phyloP scores from a whole-genome alignment of 2,888 invertebrate genomes.

The Alentia gelatinosa region DNA sequence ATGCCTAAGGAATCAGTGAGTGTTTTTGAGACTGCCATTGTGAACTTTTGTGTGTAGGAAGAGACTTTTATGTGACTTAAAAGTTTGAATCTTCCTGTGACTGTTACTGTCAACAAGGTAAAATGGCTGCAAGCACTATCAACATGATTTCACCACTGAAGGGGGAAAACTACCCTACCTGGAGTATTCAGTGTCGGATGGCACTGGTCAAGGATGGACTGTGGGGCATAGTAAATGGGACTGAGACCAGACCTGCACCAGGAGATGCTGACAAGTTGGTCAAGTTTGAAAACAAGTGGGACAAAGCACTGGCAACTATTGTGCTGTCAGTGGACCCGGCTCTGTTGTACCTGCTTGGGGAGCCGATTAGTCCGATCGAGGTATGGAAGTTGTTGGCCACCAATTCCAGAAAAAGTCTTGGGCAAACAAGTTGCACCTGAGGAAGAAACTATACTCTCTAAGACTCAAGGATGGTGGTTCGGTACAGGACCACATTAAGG shows the following conservation, averaged over 20 bases:
- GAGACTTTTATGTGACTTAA: too few species aligned
- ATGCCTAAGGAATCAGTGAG: too few species aligned
- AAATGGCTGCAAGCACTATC: background rate
- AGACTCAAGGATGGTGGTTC: constrained; percentile 13
- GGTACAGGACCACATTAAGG: constrained; percentile 29
- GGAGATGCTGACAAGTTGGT: background rate
- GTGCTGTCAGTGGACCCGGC: constrained; percentile 48
- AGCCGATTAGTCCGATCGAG: background rate
- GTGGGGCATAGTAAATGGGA: constrained; percentile 32
- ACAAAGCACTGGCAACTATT: constrained; percentile 48
- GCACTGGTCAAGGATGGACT: constrained; percentile 10
- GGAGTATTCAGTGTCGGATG: constrained; percentile 35
- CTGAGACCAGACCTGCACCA: background rate
- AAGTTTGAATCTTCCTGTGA: too few species aligned
- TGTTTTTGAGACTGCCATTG: too few species aligned
- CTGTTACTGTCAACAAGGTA: too few species aligned
- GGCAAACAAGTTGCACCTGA: constrained; percentile 29
- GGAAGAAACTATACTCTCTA: constrained; percentile 19
- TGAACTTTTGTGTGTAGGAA: too few species aligned
- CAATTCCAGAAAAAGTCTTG: constrained; percentile 56
- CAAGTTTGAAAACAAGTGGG: background rate
- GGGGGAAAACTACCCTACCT: constrained; percentile 43
- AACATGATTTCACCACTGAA: background rate
- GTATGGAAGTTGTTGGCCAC: constrained; percentile 17
- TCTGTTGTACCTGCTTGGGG: constrained; percentile 38